A percentile compares a stretch with the other conserved stretches of the same genome.
phyloP scores from a whole-genome alignment of 2,888 invertebrate genomes.

The Agrenia bidenticulata region DNA sequence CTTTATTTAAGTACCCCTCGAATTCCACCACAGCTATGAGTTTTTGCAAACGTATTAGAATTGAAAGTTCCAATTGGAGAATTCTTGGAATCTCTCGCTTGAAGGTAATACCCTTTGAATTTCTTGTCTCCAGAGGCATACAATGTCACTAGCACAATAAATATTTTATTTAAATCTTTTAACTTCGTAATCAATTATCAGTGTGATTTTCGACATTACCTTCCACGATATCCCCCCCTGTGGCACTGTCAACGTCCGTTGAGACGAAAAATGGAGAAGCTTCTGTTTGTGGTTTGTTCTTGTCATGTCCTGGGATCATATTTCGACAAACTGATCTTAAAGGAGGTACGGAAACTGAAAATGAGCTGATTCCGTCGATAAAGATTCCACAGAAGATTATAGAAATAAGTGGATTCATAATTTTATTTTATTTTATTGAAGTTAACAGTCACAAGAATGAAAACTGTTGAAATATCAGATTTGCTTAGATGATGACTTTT shows the following conservation, averaged over 20 bases:
- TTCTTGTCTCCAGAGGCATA: conserved; percentile 22
- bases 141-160: conserved; percentile 28
- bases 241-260: conserved; percentile 21
- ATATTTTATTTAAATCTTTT: too few species aligned
- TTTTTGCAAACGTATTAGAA: conserved; percentile 36
- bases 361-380: neutral
- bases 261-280: conserved; percentile 25
- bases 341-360: conserved; percentile 38
- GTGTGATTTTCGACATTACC: too few species aligned
- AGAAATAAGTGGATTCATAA: too few species aligned
- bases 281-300: conserved; percentile 29
- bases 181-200: too few species aligned
- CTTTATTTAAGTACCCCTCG: conserved; percentile 28
- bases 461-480: too few species aligned
- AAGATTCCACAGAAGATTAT: too few species aligned
- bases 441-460: too few species aligned
- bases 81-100: conserved; percentile 33
- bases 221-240: conserved; percentile 28
- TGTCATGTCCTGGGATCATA: conserved; percentile 39
- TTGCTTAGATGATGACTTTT: too few species aligned
- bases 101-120: conserved; percentile 43
- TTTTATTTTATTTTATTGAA: too few species aligned
- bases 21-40: conserved; percentile 43
- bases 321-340: conserved; percentile 26
- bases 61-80: conserved; percentile 45